phyloP scores from a whole-genome alignment of 2,113 vertebrate species.

The Daboia siamensis region DNA sequence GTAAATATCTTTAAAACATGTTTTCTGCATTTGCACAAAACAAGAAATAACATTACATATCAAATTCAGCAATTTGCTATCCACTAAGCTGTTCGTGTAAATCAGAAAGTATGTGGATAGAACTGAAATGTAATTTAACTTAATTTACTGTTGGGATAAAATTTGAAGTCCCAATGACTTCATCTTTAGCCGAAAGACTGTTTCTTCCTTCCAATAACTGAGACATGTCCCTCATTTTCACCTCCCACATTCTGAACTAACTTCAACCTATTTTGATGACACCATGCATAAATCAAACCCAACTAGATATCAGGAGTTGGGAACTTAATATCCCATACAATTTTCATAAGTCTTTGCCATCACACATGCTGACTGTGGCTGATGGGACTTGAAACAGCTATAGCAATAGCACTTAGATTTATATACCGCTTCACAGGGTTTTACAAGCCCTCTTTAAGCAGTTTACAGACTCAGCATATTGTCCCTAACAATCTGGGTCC shows the following conservation, averaged over 20 bases:
- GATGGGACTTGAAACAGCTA: neutral
- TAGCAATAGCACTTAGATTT: neutral
- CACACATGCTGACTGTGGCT: neutral
- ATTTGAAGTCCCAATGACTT: neutral
- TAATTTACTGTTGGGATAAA: neutral
- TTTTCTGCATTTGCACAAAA: neutral
- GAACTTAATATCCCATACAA: neutral
- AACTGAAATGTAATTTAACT: neutral
- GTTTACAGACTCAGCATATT: neutral
- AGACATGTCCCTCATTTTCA: neutral
- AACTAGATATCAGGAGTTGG: neutral
- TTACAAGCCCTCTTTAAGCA: too few relatives aligned
- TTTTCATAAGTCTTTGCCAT: neutral
- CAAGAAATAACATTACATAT: neutral
- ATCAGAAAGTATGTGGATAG: neutral
- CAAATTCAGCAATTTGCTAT: neutral
- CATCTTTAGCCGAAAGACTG: neutral
- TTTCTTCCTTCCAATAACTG: neutral
- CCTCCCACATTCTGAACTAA: neutral
- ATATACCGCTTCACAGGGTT: neutral
- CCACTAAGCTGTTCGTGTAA: neutral
- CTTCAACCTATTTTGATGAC: neutral
- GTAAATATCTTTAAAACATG: too few relatives aligned
- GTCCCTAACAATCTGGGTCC: neutral
- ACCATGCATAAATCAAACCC: neutral